Evolutionary conservation across 2,888 invertebrate genomes (phyloP).

Genomic region (Noctua pronuba): DNA sequence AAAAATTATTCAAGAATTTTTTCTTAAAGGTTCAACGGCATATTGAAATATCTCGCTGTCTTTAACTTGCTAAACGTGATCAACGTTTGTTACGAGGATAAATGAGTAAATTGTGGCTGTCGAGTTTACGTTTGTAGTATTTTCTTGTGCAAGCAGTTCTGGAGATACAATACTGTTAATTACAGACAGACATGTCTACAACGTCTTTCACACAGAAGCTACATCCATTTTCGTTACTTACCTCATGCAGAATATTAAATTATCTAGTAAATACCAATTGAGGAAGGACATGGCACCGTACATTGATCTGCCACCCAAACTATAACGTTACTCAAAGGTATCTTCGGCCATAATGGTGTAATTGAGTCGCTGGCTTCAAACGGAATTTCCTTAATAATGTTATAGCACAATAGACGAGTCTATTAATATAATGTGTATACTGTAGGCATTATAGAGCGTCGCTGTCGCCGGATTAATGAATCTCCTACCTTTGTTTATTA

Average conservation of each 20-base stretch:
- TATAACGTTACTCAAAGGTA: conserved; percentile 46
- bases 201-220: neutral
- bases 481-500: conserved; percentile 68
- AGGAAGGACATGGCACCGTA: neutral
- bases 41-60: conserved; percentile 72
- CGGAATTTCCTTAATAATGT: conserved; percentile 66
- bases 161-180: neutral
- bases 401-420: conserved; percentile 55
- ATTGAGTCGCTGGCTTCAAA: conserved; percentile 57
- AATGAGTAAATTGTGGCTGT: conserved; percentile 2
- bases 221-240: neutral
- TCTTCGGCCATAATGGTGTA: conserved; percentile 45
- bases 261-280: conserved; percentile 9
- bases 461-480: conserved; percentile 69
- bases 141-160: neutral
- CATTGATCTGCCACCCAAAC: conserved; percentile 38
- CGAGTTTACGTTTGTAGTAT: neutral
- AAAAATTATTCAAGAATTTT: conserved; percentile 76
- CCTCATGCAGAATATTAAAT: conserved; percentile 7
- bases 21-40: conserved; percentile 55
- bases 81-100: conserved; percentile 39
- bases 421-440: conserved; percentile 63
- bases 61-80: conserved; percentile 60
- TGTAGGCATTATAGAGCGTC: conserved; percentile 53
- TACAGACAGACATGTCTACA: neutral